phyloP scores from a whole-genome alignment of 2,113 vertebrate genomes.

The Muscicapa adusta region DNA sequence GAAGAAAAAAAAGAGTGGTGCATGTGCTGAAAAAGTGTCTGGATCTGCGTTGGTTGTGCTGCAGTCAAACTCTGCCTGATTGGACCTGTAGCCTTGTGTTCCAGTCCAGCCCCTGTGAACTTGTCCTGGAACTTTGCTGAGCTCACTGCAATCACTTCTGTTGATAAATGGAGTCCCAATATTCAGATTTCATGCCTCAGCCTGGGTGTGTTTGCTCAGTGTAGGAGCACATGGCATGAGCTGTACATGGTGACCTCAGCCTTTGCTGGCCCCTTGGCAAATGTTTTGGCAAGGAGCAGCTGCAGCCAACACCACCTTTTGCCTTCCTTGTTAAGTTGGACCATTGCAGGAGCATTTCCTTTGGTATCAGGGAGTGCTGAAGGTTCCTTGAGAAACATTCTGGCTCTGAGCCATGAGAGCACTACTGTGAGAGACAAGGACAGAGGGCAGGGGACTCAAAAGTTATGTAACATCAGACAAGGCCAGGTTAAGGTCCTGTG shows the following conservation, averaged over 20 bases:
- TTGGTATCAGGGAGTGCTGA: neutral
- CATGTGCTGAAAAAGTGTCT: neutral
- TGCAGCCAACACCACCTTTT: neutral
- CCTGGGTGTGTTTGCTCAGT: neutral
- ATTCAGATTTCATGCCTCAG: neutral
- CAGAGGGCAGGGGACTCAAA: neutral
- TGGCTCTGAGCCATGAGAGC: neutral
- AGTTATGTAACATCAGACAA: neutral
- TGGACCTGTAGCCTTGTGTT: neutral
- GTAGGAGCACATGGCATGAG: accelerated
- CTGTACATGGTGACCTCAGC: neutral
- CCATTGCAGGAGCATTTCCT: neutral
- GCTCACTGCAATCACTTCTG: neutral
- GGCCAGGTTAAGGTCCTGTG: neutral
- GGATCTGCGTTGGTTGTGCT: neutral
- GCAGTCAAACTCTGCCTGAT: neutral
- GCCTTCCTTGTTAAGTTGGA: neutral
- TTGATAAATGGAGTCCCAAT: neutral
- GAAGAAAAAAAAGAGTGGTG: neutral
- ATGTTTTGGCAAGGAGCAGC: neutral
- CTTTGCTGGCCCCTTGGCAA: neutral
- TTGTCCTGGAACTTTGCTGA: neutral
- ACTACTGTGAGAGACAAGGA: neutral
- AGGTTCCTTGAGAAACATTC: neutral
- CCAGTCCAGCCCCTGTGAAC: neutral